These are phyloP conservation scores for Paradoxurus hermaphroditus DNA, from an alignment of 2,113 vertebrate species.

Conservation along the genomic window DNA sequence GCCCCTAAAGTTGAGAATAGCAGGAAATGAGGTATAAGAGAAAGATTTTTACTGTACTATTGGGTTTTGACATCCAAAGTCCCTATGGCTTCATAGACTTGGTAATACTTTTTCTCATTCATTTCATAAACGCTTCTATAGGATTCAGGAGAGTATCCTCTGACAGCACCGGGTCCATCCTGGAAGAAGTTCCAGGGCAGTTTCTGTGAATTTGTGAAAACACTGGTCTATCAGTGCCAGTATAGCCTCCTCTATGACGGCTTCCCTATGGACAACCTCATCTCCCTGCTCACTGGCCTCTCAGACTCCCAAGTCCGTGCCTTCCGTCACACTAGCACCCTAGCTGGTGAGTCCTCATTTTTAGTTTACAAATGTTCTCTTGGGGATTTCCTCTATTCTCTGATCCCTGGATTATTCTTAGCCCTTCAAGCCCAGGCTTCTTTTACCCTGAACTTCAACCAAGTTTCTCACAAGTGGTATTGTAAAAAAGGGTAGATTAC, in stretches of 20 bases:
- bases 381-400: neutral
- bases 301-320: constrained; percentile 93
- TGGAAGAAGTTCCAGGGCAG: constrained; percentile 85
- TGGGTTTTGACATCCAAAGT: constrained; percentile 7
- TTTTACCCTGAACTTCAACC: neutral
- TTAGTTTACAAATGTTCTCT: neutral
- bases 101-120: neutral
- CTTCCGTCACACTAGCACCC: constrained; percentile 93
- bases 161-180: constrained; percentile 79
- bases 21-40: neutral
- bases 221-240: constrained; percentile 84
- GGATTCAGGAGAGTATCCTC: constrained; percentile 88
- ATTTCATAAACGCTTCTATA: constrained; percentile 54
- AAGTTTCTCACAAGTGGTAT: neutral
- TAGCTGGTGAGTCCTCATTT: constrained; percentile 85
- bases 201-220: constrained; percentile 85
- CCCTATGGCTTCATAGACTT: neutral
- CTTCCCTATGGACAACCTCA: constrained; percentile 86
- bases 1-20: neutral
- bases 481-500: neutral
- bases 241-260: constrained; percentile 89
- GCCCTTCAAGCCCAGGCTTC: neutral
- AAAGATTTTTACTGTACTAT: neutral
- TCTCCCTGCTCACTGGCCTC: constrained; percentile 89
- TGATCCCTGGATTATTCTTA: neutral